Conservation (phyloP, 2,797 vertebrate species). For the Crenichthys baileyi region DNA sequence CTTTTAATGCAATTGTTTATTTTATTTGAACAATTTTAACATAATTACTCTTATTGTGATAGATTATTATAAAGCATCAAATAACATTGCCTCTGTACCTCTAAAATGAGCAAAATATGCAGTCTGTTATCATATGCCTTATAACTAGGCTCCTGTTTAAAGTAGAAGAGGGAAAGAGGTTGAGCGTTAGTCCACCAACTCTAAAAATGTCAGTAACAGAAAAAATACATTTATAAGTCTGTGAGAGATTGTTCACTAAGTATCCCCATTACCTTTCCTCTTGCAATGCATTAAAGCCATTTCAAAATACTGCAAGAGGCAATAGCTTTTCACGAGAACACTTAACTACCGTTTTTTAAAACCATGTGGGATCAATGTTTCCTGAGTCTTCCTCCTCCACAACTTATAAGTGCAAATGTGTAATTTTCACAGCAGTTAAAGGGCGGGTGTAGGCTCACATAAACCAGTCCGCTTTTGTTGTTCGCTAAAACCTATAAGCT, state of each 20-base stretch:
- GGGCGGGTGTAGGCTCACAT: constrained; percentile 18
- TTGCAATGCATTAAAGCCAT: constrained; percentile 13
- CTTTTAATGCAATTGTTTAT: constrained; percentile 15
- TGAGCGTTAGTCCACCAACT: constrained; percentile 3
- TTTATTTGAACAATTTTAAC: constrained; percentile 17
- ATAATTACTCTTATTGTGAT: background rate
- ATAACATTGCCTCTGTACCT: background rate
- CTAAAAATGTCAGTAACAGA: constrained; percentile 17
- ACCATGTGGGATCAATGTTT: constrained; percentile 20
- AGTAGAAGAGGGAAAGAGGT: constrained; percentile 5
- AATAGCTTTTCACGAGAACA: constrained; percentile 1
- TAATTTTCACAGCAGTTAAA: constrained; percentile 41
- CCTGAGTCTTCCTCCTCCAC: constrained; percentile 35
- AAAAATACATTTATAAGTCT: constrained; percentile 11
- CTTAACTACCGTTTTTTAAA: constrained; percentile 14
- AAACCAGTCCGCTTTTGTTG: constrained; percentile 37
- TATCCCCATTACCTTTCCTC: background rate
- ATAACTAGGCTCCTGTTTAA: constrained; percentile 18
- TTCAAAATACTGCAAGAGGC: constrained; percentile 19
- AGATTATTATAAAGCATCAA: background rate
- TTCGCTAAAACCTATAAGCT: constrained; percentile 20
- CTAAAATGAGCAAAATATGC: background rate
- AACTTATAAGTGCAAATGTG: constrained; percentile 45
- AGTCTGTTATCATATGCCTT: constrained; percentile 6
- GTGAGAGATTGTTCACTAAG: constrained; percentile 2